These are phyloP conservation scores for Drosophila navojoa DNA, from an alignment of 1,140 invertebrate genomes.

Conservation along the genomic window DNA sequence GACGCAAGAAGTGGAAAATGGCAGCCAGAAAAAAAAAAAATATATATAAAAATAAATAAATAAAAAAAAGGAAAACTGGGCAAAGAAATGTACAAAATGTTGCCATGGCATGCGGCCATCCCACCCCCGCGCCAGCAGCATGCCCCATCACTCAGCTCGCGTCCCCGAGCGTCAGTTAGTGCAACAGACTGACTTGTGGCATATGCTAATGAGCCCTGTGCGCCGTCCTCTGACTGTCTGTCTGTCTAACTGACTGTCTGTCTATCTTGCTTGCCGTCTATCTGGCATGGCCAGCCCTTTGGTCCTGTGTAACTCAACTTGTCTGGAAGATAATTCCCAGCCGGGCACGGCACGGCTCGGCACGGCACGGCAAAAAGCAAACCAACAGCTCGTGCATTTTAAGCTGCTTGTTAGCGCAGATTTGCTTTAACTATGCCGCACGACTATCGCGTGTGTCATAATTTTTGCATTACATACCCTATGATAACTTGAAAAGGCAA, in stretches of 20 bases:
- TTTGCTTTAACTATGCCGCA: slow-evolving; percentile 61
- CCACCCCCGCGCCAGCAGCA: slow-evolving; percentile 3
- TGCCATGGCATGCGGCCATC: slow-evolving; percentile 14
- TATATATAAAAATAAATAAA: slow-evolving; percentile 39
- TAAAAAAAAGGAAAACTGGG: slow-evolving; percentile 12
- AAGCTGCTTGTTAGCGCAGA: slow-evolving; percentile 70
- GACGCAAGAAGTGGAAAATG: background rate
- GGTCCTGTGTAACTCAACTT: slow-evolving; percentile 32
- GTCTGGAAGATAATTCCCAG: slow-evolving; percentile 53
- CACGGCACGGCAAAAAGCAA: slow-evolving; percentile 7
- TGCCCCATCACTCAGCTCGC: slow-evolving; percentile 22
- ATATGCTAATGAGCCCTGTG: slow-evolving; percentile 76
- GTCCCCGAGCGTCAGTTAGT: slow-evolving; percentile 51
- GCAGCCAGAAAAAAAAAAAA: slow-evolving; percentile 2
- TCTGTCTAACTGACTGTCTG: background rate
- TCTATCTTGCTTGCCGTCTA: slow-evolving; percentile 1
- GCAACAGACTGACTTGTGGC: slow-evolving; percentile 66
- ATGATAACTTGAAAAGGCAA: background rate
- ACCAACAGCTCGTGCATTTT: slow-evolving; percentile 47
- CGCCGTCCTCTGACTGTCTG: slow-evolving; percentile 28
- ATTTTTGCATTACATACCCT: slow-evolving; percentile 44
- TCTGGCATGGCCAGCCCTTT: slow-evolving; percentile 6
- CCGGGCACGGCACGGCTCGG: background rate
- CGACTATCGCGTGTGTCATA: slow-evolving; percentile 67
- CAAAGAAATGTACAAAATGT: slow-evolving; percentile 49